Base-by-base conservation (phyloP, 2,888 invertebrate genomes). In the Phortica okadai region DNA sequence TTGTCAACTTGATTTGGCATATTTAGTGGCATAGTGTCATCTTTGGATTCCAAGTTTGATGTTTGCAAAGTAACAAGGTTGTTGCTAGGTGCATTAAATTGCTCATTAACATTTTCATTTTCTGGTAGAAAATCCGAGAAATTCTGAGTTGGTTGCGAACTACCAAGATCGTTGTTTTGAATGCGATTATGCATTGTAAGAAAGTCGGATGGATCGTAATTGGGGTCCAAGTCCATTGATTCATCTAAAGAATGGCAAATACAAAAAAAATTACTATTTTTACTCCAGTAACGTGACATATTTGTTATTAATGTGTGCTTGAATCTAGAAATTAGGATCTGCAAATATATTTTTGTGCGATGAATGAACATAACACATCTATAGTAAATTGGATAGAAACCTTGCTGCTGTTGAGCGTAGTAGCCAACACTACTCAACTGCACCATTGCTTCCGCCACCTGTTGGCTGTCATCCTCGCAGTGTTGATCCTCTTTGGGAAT, bases 161-260 rank as follows among this genome's bases (percentile, higher is more conserved):
- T 62, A 73, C 78, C 76, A 21, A 73, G 74, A 70, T 85, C 83
- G 14, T 74, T 82, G 73, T 8, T 82, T 11, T 81, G 84, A 1
- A 88, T 78, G 14, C 90, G 88, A 77, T 88, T 91, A 74, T 93
- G 93, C 90, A 95, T 89, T 70, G 89, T 92, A 73, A 97, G 92
- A 90, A 97, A 96, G 91, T 96, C 97, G 0, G 96, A 96, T 0
- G 97, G 96, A 92, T 97, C 97, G 90, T 97, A 97, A 87, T 95
- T 95, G 0, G 95, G 95, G 92, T 96, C 96, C 33, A 95, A 94
- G 83, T 95, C 95, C 92, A 95, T 94, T 77, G 95, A 94, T 89
- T 95, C 95, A 83, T 95, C 95, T 94, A 77, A 50, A 50, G 50
- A 50, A 50, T 33, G 33, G 33, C 33, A 33, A 33, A 33, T 50